Percentiles rank a stretch among this genome's conserved stretches.
phyloP scores from a whole-genome alignment of 2,888 invertebrate genomes.

The Proisotoma minuta region DNA sequence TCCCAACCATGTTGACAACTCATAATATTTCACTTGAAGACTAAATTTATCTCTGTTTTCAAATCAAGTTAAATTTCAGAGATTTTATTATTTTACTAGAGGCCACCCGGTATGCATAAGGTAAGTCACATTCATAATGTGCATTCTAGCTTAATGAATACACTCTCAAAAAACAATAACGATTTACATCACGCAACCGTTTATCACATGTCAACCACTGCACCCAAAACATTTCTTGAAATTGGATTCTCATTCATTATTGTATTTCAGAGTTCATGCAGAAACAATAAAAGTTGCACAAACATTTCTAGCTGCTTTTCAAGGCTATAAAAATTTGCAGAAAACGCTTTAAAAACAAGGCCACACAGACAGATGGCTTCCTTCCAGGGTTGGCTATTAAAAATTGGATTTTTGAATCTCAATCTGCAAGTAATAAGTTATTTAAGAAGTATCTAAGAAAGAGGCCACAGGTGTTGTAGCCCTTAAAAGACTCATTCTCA shows the following conservation, averaged over 20 bases:
- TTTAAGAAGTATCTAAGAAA: no score
- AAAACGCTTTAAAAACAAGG: no score
- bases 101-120: conserved; percentile 46
- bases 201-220: background rate
- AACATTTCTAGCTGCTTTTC: no score
- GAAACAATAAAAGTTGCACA: no score
- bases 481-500: no score
- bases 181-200: conserved; percentile 46
- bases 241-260: background rate
- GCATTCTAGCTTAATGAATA: conserved; percentile 43
- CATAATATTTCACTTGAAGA: background rate
- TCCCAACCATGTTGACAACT: background rate
- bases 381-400: no score
- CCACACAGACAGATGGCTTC: no score
- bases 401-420: no score
- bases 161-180: conserved; percentile 24
- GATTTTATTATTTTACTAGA: conserved; percentile 4
- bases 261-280: no score
- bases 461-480: no score
- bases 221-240: background rate
- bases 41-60: background rate
- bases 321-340: no score
- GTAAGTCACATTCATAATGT: conserved; percentile 47
- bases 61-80: background rate
- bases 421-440: no score